Evolutionary conservation across 2,888 invertebrate species (phyloP), one percentile per base, ranked within the genome.

Genomic region (Amaurobius ferox): DNA sequence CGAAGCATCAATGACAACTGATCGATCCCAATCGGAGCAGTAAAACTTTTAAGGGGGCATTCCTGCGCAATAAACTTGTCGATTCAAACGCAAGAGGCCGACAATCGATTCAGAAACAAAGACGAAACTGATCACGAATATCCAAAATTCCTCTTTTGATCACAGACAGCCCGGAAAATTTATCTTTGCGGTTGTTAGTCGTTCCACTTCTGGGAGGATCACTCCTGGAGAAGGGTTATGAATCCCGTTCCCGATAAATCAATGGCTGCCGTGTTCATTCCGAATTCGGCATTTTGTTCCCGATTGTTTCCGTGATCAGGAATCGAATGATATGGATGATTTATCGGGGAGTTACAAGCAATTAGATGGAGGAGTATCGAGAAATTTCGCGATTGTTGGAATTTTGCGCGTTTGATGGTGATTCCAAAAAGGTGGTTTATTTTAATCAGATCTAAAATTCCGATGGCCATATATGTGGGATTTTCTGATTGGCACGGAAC

Each of bases 321-420:
- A 44, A 44, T 44, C n/a, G 44, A 44, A 44, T 44, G 44, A 44
- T 44, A 44, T n/a, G 44, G 16, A 44, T 16, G 44, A 44, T 44
- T 44, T 44, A 44, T 44, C 44, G 44, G 44, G 9, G 44, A 44
- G 44, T 44, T 44, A 44, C 44, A 44, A 44, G 44, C 44, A 44
- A 44, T 44, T 44, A 44, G n/a, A 44, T 44, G 44, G 7, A 44
- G 44, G 16, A 16, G n/a, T 44, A 44, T 44, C 44, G 44, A n/a
- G 2, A 44, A 44, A 44, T 11, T 44, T 5, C n/a, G 44, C 16
- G n/a, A 44, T 44, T 13, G 44, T 16, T 11, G 44, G 16, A n/a
- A 16, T 2, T 44, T 44, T 16, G 9, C n/a, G 44, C 44, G 44
- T 44, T 44, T 44, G 44, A 13, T 7, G 35, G 35, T 11, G 35